Evolutionary conservation across 53 echinoderm and acorn worm species (phyloP), one percentile per base, ranked within the genome.

Genomic region (Henricia sp.): DNA sequence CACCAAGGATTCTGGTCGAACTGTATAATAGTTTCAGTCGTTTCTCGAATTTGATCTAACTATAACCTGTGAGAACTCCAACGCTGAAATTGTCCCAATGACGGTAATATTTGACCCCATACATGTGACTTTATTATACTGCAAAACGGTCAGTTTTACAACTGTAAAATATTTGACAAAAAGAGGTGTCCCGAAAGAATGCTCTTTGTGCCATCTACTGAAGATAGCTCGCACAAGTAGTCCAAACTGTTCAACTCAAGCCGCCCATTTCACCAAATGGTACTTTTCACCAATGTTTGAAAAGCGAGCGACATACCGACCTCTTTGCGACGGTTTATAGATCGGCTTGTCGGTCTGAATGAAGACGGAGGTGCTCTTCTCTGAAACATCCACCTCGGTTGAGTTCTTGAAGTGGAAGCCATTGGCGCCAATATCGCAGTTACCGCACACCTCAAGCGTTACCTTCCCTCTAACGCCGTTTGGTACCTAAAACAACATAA

Each of bases 281-380:
- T 24, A 20, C 25, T 54, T 54, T 23, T 17, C 21, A 54, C 56
- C 56, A 55, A 55, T 0, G 21, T 24, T 24, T 11, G 4, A 55
- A 20, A 26, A 6, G 26, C 56, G 69, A n/a, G 14, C 39, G 17
- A 27, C 29, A 83, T 35, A 62, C 76, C 85, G 60, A 93, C 96
- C 96, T 67, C 36, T 84, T 89, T 96, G 96, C 28, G 87, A 84
- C 19, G 96, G 96, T 80, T 96, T 96, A 70, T 96, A 96, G 33
- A 96, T 69, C 11, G 96, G 96, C 87, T 91, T 96, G 67, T 96
- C 96, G 28, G 87, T 96, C 56, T 93, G 96, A 52, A 96, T 91
- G 65, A 96, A 96, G 28, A 93, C 96, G 16, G 96, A 96, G 43
- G 96, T 86, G 58, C 91, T 78, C 84, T 96, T 93, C 37, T 89